Evolutionary conservation across 2,888 invertebrate species (phyloP), one percentile per base, ranked within the genome.

Genomic region (Callyntrura sp.): DNA sequence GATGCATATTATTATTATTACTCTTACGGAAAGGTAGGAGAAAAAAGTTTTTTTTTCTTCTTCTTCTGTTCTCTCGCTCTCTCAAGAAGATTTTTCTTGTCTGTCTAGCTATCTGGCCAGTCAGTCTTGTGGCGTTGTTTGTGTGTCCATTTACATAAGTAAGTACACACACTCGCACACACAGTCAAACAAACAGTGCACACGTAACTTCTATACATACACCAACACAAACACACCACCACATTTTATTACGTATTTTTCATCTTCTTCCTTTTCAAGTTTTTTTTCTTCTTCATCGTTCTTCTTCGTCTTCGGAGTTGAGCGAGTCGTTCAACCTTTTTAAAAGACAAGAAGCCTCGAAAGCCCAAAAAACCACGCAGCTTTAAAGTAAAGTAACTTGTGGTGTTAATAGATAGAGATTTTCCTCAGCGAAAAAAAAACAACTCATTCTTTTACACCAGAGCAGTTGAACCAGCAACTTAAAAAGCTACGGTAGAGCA

Each of bases 291-390:
- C n/a, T n/a, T n/a, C n/a, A n/a, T n/a, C n/a, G n/a, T n/a, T n/a
- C n/a, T n/a, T n/a, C n/a, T n/a, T n/a, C n/a, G n/a, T n/a, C n/a
- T n/a, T n/a, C n/a, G n/a, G 60, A 60, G 60, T 60, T 60, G 35
- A 68, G 35, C 68, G 70, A 73, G 70, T 73, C 45, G 70, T 73
- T 73, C 70, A 73, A 73, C 70, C 70, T 73, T 73, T 73, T 73
- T 45, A 73, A 73, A 73, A 73, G 45, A 45, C 65, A 25, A 65
- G 65, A 14, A 65, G 65, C 65, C 68, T n/a, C n/a, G 28, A 68
- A 65, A 65, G 23, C 17, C 23, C n/a, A 60, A 17, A n/a, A n/a
- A 17, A n/a, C 23, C 23, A 25, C 6, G 20, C n/a, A 60, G 60
- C 20, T 14, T 11, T 17, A 17, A 17, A 60, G n/a, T n/a, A n/a